phyloP scores from a whole-genome alignment of 2,113 vertebrate genomes.

The Caranx ignobilis region DNA sequence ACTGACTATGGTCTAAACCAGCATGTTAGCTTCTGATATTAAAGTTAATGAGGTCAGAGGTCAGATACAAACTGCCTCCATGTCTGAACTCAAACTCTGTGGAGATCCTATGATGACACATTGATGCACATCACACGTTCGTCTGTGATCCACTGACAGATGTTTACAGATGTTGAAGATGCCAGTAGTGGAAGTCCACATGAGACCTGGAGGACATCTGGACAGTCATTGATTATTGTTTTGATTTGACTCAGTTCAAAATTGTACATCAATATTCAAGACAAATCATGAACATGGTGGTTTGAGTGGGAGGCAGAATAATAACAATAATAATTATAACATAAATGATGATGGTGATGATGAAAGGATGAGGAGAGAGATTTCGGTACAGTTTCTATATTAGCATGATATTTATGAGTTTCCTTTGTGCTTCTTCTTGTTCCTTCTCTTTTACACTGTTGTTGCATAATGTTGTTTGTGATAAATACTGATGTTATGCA shows the following conservation, averaged over 20 bases:
- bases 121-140: no score
- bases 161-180: conserved; percentile 43
- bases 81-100: no score
- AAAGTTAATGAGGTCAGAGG: no score
- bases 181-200: not conserved
- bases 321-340: no score
- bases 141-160: not conserved
- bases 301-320: conserved; percentile 17
- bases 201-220: not conserved
- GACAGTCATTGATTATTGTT: conserved; percentile 35
- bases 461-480: conserved; percentile 75
- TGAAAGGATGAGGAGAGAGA: conserved; percentile 63
- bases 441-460: conserved; percentile 69
- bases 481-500: conserved; percentile 69
- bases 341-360: not conserved
- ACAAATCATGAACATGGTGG: not conserved
- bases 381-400: conserved; percentile 70
- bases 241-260: conserved; percentile 21
- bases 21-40: no score
- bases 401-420: conserved; percentile 82
- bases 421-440: conserved; percentile 58
- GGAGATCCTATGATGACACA: no score
- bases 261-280: conserved; percentile 19
- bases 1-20: no score
- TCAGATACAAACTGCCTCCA: no score